Evolutionary conservation across 2,797 vertebrate genomes (phyloP), one percentile per base, ranked within the genome.

Genomic region (Craterocephalus amniculus): DNA sequence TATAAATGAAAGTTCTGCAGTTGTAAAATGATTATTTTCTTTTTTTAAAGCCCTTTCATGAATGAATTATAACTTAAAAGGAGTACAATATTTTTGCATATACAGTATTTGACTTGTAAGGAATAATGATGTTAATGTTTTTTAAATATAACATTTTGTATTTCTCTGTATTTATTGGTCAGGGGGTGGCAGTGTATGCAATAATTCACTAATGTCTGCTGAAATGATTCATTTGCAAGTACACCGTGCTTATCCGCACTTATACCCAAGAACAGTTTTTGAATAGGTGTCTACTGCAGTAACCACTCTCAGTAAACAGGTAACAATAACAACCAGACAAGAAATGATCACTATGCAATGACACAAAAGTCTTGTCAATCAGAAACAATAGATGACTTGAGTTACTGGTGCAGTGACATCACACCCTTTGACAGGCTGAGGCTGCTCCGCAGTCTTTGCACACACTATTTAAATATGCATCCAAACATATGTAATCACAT

Each of bases 401-500:
- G 10, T 11, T 35, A 2, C 14, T 35, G 56, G 7, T 12, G 20
- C 36, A 26, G 14, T 13, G 27, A 67, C 72, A 29, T 65, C 60
- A 68, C 27, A 68, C 27, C 29, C 54, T 43, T 4, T 56, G 38
- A 45, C 24, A 20, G 9, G 36, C 31, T 22, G 3, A 34, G 22
- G 49, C 57, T 35, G 18, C 34, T 70, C 31, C 24, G 20, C 40
- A 60, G 48, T 58, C 56, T 32, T 55, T 26, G 20, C 64, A 60
- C 67, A 67, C n/a, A 58, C 74, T 66, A 58, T 67, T 58, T 3
- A 64, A 72, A 76, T 64, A 36, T 49, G 55, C 65, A 63, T 45
- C 29, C 48, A 34, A 66, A 67, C 57, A 38, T 34, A n/a, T 72
- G 36, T 74, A 71, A 79, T 74, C 64, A 13, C 67, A 31, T 84